Base-by-base conservation (phyloP, 2,888 invertebrate genomes). In the Hybos culiciformis region DNA sequence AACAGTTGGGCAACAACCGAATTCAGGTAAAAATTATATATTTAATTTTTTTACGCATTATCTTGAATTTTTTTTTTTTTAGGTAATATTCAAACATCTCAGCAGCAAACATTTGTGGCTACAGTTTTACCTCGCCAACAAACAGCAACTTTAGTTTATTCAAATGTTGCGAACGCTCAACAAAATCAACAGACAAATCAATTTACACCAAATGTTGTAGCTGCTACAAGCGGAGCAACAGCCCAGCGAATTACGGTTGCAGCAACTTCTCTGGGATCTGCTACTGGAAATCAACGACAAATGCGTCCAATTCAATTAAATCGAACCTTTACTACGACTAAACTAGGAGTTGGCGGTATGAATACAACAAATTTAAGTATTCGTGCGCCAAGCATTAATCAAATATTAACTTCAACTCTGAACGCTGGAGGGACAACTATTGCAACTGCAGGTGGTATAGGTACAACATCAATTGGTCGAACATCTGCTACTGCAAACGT, bases 361-460 rank as follows among this genome's bases (percentile, higher is more conserved):
- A 64, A 63, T 45, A 62, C 63, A 4, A 62, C 64, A 5, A 63
- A 61, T 50, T 62, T 67, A 4, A 67, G 64, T 46, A 64, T 67
- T 40, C 56, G 66, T 7, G 57, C 63, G 3, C 65, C 65, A 1
- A 64, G 58, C 49, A 49, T 63, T 31, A 58, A 58, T 1, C 57
- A 61, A 34, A 50, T 55, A 3, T 45, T 66, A 5, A 56, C 58
- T 20, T 55, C 63, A 5, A 52, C 58, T 3, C 38, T 58, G 18
- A 50, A 46, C 5, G 46, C 52, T 3, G 54, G 53, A 12, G 50
- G 55, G 2, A 47, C 55, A 4, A 29, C 2, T 8, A n/a, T 29
- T 29, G 54, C 53, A 6, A 50, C 49, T 17, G 48, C 50, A 14
- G 36, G 46, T 12, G 49, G 46, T 2, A 42, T 55, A 2, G 56